Conservation (phyloP, 2,113 vertebrate genomes). For the Gallinago media region DNA sequence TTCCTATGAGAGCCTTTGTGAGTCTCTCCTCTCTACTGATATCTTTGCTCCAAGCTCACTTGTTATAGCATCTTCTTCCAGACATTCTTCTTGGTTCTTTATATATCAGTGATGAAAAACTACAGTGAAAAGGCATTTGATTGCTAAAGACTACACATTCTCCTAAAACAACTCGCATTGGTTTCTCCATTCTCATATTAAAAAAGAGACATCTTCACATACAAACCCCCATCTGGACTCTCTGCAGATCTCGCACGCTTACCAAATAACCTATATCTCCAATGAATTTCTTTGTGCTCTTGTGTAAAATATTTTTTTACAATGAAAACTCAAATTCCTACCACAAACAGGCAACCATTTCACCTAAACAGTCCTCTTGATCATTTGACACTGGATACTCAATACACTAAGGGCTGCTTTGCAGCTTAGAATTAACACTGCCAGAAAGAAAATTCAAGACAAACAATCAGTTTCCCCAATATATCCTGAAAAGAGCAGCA, state of each 20-base stretch:
- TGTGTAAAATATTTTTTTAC: neutral
- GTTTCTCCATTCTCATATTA: neutral
- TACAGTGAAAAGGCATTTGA: neutral
- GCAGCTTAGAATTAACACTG: conserved; percentile 11
- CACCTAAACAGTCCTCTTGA: neutral
- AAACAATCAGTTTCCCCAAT: conserved; percentile 39
- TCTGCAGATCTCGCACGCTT: neutral
- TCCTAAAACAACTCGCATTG: neutral
- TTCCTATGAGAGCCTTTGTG: neutral
- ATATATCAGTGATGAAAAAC: neutral
- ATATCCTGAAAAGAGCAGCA: conserved; percentile 40
- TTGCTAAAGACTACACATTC: neutral
- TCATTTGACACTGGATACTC: conserved; percentile 2
- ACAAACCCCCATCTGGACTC: neutral
- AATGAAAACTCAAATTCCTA: neutral
- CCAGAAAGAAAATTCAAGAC: conserved; percentile 45
- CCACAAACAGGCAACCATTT: neutral
- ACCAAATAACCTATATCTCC: neutral
- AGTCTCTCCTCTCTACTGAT: neutral
- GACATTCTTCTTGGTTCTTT: neutral
- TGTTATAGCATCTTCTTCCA: neutral
- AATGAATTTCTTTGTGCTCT: neutral
- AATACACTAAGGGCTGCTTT: conserved; percentile 1
- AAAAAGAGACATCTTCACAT: neutral
- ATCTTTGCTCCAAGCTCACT: neutral